Percentiles rank a stretch among this genome's conserved stretches.
Evolutionary conservation across 2,113 vertebrate species (phyloP).

Genomic region (Phaethon lepturus): DNA sequence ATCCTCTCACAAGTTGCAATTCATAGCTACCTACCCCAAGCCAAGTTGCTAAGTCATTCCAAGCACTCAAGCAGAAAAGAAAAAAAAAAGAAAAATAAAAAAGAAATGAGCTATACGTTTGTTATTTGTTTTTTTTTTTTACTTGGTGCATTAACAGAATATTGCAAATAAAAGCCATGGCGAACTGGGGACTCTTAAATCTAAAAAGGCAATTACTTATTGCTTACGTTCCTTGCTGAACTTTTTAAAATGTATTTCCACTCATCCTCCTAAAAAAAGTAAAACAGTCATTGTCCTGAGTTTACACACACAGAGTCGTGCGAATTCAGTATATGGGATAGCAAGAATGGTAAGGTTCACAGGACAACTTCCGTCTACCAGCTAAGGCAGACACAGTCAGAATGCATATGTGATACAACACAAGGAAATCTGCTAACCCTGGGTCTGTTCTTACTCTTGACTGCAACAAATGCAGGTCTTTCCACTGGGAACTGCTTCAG

Average conservation of each 20-base stretch:
- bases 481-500: not conserved
- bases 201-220: not conserved
- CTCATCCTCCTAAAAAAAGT: not conserved
- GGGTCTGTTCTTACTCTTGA: not conserved
- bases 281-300: not conserved
- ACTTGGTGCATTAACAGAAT: not conserved
- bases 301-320: not conserved
- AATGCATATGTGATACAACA: not conserved
- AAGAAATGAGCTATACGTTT: not conserved
- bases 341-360: not conserved
- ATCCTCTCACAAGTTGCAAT: not conserved
- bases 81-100: not conserved
- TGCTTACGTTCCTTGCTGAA: not conserved
- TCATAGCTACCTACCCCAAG: conserved; percentile 45
- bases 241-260: not conserved
- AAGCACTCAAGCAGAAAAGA: conserved; percentile 30
- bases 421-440: not conserved
- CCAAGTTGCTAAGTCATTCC: conserved; percentile 45
- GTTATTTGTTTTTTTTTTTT: not conserved
- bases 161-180: not conserved
- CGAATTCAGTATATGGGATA: not conserved
- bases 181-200: not conserved
- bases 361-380: rapidly evolving
- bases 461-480: not conserved
- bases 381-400: not conserved